Percentiles rank a stretch among this genome's conserved stretches.
Evolutionary conservation across 2,888 invertebrate species (phyloP).

Genomic region (Calliphora vomitoria): DNA sequence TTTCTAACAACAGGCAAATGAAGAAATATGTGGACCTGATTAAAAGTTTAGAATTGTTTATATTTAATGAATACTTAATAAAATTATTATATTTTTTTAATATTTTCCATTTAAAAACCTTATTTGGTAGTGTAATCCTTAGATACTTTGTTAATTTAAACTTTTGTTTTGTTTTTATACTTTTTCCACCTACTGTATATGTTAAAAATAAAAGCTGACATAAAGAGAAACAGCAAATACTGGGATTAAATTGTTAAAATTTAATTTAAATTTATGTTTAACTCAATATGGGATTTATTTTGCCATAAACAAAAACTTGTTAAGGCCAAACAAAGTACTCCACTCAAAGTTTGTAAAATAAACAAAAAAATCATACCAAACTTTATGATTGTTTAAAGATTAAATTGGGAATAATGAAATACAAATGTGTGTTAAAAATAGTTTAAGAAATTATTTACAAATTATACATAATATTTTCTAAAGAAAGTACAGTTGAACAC

Average conservation of each 20-base stretch:
- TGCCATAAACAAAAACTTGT: slow-evolving; percentile 6
- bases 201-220: neutral
- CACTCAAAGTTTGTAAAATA: neutral
- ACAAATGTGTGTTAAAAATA: too few relatives aligned
- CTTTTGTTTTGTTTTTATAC: neutral
- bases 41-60: neutral
- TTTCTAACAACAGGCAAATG: neutral
- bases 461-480: too few relatives aligned
- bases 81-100: neutral
- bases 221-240: slow-evolving; percentile 8
- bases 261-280: slow-evolving; percentile 21
- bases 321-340: neutral
- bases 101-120: too few relatives aligned
- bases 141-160: neutral
- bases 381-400: neutral
- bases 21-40: neutral
- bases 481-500: too few relatives aligned
- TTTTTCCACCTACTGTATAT: neutral
- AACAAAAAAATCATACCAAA: neutral
- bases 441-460: too few relatives aligned
- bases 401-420: neutral
- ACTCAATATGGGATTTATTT: slow-evolving; percentile 26
- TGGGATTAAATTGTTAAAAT: slow-evolving; percentile 18
- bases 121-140: too few relatives aligned
- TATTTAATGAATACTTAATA: neutral